Evolutionary conservation across 2,888 invertebrate species (phyloP).

Genomic region (Tetramorium bicarinatum): DNA sequence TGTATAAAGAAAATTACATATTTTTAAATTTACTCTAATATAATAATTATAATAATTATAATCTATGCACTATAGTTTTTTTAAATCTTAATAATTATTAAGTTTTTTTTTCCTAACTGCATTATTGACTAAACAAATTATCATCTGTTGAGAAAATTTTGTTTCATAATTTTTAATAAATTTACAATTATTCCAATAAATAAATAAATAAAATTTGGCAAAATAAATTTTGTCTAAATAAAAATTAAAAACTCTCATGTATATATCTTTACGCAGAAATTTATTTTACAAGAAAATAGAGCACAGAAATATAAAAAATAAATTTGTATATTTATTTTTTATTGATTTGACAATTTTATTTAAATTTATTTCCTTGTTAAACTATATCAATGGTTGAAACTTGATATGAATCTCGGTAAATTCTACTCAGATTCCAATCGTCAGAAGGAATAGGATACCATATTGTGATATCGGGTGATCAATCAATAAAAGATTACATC

Average conservation of each 20-base stretch:
- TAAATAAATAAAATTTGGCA: not conserved
- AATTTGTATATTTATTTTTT: constrained; percentile 6
- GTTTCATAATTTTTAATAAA: not conserved
- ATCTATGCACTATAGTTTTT: not conserved
- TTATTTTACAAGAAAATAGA: not conserved
- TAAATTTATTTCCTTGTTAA: not conserved
- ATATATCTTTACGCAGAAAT: not conserved
- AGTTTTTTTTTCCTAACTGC: not conserved
- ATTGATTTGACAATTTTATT: constrained; percentile 9
- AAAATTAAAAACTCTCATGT: not conserved
- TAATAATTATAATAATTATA: constrained; percentile 3
- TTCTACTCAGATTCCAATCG: not conserved
- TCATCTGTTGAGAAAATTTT: constrained; percentile 19
- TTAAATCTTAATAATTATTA: not conserved
- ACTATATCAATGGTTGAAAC: not conserved
- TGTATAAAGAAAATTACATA: not conserved
- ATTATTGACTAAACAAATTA: constrained; percentile 32
- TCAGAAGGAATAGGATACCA: constrained; percentile 9
- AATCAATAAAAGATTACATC: not conserved
- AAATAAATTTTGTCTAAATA: not conserved
- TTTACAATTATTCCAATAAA: not conserved
- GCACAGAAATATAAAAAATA: not conserved
- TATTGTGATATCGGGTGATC: not conserved
- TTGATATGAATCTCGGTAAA: not conserved
- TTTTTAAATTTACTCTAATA: not conserved